Percentiles rank a stretch among this genome's conserved stretches.
Conservation (phyloP, 2,113 vertebrate species). For the Tichodroma muraria region DNA sequence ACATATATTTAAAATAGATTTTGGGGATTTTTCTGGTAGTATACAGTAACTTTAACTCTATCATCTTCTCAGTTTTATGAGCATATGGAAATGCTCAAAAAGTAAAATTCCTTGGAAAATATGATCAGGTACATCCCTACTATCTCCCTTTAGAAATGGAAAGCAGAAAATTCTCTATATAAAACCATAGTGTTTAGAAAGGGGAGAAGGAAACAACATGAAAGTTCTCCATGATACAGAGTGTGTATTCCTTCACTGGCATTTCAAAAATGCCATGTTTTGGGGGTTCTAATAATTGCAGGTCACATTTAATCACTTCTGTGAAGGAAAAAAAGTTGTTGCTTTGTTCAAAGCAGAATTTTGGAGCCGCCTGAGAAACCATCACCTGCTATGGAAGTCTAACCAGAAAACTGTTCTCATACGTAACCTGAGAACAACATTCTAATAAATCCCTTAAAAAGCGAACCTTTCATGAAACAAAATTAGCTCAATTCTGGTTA, state of each 20-base stretch:
- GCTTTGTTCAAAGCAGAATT: background rate
- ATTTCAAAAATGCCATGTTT: background rate
- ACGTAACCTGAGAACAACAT: background rate
- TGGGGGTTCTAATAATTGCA: background rate
- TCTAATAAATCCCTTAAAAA: background rate
- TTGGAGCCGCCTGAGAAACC: background rate
- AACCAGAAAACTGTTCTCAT: background rate
- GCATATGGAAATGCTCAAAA: background rate
- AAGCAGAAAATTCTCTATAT: background rate
- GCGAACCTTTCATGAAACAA: background rate
- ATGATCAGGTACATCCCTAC: background rate
- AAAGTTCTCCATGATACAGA: background rate
- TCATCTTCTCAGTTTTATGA: background rate
- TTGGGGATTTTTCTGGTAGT: background rate
- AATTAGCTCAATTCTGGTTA: background rate
- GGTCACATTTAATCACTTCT: background rate
- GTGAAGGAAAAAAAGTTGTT: background rate
- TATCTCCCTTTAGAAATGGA: background rate
- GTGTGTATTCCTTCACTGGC: background rate
- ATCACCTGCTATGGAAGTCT: background rate
- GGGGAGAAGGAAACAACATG: background rate
- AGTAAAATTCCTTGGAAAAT: background rate
- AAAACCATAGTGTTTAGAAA: background rate
- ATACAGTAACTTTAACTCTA: background rate
- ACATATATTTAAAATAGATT: background rate